A percentile compares a stretch with the other conserved stretches of the same genome.
Conservation (phyloP, 2,888 invertebrate genomes). For the Drosophila ustulata region DNA sequence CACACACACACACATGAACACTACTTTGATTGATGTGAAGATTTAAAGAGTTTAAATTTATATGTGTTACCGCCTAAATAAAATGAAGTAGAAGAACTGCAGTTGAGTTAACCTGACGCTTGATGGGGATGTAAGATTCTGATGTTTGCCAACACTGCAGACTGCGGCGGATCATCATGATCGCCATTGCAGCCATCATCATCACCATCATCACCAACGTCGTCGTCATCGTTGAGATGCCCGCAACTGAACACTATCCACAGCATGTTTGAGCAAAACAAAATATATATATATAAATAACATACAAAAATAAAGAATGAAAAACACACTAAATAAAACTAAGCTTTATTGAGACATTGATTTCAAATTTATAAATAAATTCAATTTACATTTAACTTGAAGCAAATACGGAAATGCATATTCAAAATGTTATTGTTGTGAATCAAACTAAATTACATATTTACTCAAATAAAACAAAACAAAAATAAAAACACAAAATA, state of each 20-base stretch:
- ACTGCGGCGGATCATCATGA: not conserved
- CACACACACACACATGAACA: constrained; percentile 2
- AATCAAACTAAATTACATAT: constrained; percentile 76
- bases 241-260: constrained; percentile 46
- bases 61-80: constrained; percentile 37
- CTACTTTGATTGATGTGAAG: constrained; percentile 12
- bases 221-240: constrained; percentile 2
- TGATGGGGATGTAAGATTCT: constrained; percentile 2
- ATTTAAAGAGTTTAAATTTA: constrained; percentile 29
- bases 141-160: constrained; percentile 24
- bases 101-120: constrained; percentile 1
- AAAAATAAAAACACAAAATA: constrained; percentile 23
- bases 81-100: constrained; percentile 9
- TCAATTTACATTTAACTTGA: constrained; percentile 56
- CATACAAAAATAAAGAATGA: not conserved
- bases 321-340: constrained; percentile 35
- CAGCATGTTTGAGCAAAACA: constrained; percentile 22
- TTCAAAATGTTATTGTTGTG: constrained; percentile 82
- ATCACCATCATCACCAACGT: not conserved
- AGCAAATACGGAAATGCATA: constrained; percentile 64
- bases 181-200: not conserved
- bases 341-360: constrained; percentile 62
- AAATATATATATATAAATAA: not conserved
- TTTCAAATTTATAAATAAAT: constrained; percentile 61
- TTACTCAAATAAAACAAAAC: constrained; percentile 32